Base-by-base conservation (phyloP, 2,888 invertebrate genomes). In the Hofmannophila pseudospretella region DNA sequence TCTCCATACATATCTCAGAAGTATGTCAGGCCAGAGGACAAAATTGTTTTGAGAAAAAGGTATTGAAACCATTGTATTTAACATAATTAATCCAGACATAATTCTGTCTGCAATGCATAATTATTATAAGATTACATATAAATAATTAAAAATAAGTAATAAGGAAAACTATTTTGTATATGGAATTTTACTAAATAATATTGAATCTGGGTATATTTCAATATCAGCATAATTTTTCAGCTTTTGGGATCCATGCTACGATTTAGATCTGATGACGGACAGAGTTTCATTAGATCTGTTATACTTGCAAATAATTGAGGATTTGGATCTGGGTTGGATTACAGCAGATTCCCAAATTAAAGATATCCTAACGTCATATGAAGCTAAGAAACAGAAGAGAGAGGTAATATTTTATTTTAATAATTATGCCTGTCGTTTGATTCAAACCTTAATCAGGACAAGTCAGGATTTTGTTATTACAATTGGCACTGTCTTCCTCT, bases 1-100 rank as follows among this genome's bases (percentile, higher is more conserved):
- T 96, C 97, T 49, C 98, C 99, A 1, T 96, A 94, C 81, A 94
- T 98, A 80, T 96, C 98, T 36, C 92, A 95, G 53, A 94, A 94
- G 68, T 91, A 93, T 72, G 90, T 94, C 41, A 74, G 86, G 51
- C 91, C 91, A 44, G 92, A 91, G 47, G 91, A 92, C 67, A 93
- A 92, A 84, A 91, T 98, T 74, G 92, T 96, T 48, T 88, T 98
- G 49, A 90, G 96, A 58, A 98, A 96, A 88, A 94, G 93, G 94
- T 94, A 62, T 45, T 2, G 23, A n/a, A 23, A 23, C n/a, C 5
- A 5, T 19, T 4, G 22, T 22, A 22, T 4, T 23, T n/a, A n/a
- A n/a, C n/a, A n/a, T n/a, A n/a, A n/a, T n/a, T n/a, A n/a, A n/a
- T n/a, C n/a, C n/a, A n/a, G n/a, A n/a, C n/a, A n/a, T n/a, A n/a